These are phyloP conservation scores for Nylanderia fulva DNA, from an alignment of 1,140 invertebrate genomes.

Conservation along the genomic window DNA sequence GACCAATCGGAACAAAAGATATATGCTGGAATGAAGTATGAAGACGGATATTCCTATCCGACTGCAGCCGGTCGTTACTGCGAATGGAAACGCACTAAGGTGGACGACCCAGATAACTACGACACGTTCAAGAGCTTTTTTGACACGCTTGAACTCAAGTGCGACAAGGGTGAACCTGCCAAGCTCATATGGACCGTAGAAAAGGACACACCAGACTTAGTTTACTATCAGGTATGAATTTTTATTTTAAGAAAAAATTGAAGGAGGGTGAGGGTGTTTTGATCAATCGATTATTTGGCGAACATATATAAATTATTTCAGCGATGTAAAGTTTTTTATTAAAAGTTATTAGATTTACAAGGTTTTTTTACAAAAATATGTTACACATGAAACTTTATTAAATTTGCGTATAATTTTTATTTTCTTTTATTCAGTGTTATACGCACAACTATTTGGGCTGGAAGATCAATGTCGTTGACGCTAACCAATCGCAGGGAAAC, in stretches of 20 bases:
- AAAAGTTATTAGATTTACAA: constrained; percentile 9
- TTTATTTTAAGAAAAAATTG: neutral
- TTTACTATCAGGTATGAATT: constrained; percentile 94
- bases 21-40: constrained; percentile 93
- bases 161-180: constrained; percentile 90
- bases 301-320: constrained; percentile 13
- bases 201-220: constrained; percentile 91
- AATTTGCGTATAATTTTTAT: constrained; percentile 1
- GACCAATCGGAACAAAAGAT: constrained; percentile 89
- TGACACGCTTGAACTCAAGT: constrained; percentile 91
- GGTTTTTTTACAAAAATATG: too few relatives aligned
- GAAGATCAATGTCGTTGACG: constrained; percentile 96
- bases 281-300: neutral
- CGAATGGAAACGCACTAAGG: constrained; percentile 91
- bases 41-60: constrained; percentile 92
- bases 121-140: constrained; percentile 92
- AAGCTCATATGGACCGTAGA: constrained; percentile 93
- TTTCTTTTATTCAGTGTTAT: constrained; percentile 91
- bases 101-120: constrained; percentile 88
- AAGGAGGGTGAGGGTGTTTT: neutral
- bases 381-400: neutral
- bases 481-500: constrained; percentile 79
- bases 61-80: constrained; percentile 92
- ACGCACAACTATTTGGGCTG: constrained; percentile 96
- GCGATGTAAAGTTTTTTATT: neutral